These are phyloP conservation scores for Goniozus legneri DNA, from an alignment of 1,140 invertebrate genomes.

Conservation along the genomic window DNA sequence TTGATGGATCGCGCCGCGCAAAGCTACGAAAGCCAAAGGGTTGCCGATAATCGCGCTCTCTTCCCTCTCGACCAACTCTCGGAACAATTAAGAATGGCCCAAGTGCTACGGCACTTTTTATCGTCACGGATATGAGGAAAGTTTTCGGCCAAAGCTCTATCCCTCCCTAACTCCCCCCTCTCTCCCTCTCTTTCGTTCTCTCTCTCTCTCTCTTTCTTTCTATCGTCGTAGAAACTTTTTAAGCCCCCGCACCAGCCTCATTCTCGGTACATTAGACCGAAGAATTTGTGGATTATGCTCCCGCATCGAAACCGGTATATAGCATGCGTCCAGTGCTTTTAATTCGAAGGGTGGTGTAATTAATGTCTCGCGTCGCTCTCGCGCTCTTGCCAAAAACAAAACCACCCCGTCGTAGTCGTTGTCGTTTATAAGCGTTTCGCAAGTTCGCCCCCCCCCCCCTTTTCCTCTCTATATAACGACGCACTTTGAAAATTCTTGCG, in stretches of 20 bases:
- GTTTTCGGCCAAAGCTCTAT: constrained; percentile 10
- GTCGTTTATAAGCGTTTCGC: too few species aligned
- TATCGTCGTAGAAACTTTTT: constrained; percentile 17
- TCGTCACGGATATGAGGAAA: constrained; percentile 21
- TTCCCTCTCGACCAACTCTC: too few species aligned
- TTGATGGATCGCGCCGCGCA: not conserved
- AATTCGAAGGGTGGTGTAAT: constrained; percentile 19
- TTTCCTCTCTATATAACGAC: too few species aligned
- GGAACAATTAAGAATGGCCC: constrained; percentile 9
- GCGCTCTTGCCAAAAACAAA: too few species aligned
- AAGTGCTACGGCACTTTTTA: constrained; percentile 8
- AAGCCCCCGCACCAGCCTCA: constrained; percentile 11
- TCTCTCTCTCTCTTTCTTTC: too few species aligned
- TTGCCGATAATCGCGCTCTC: constrained; percentile 9
- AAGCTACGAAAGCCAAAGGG: not conserved
- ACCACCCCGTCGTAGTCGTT: too few species aligned
- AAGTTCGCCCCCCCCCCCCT: too few species aligned
- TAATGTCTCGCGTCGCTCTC: too few species aligned
- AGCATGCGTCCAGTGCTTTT: too few species aligned
- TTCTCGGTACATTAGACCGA: constrained; percentile 7
- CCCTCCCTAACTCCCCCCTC: too few species aligned
- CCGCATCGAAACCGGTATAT: not conserved
- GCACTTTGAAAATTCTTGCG: too few species aligned
- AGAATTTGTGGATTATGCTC: constrained; percentile 21
- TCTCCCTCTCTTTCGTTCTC: too few species aligned